These are phyloP conservation scores for Urechis unicinctus DNA, from an alignment of 2,888 invertebrate genomes.

Conservation along the genomic window DNA sequence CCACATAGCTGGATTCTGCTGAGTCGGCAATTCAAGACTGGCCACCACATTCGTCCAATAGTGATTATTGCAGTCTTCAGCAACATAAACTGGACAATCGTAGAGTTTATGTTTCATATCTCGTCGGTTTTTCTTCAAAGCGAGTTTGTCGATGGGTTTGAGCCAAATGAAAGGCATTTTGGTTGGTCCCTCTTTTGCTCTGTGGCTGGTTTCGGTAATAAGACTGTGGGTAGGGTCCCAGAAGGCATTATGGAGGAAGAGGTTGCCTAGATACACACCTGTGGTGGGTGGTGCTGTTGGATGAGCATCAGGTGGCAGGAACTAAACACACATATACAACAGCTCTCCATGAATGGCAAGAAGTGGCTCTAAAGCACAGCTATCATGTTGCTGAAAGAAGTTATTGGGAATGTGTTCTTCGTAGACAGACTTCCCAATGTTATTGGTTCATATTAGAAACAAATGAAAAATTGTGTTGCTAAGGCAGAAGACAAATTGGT, in stretches of 20 bases:
- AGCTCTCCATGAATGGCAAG: no score
- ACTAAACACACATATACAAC: no score
- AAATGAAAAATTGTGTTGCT: no score
- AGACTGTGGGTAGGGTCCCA: constrained; percentile 33
- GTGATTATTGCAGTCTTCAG: neutral
- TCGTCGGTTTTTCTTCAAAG: neutral
- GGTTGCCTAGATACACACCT: constrained; percentile 34
- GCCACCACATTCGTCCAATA: neutral
- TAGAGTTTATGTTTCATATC: neutral
- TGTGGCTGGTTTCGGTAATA: constrained; percentile 22
- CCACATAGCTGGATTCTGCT: neutral
- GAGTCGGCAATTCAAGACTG: neutral
- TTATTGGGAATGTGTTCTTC: no score
- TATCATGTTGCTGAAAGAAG: no score
- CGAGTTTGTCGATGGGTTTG: constrained; percentile 21
- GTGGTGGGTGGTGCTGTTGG: constrained; percentile 28
- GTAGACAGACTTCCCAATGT: no score
- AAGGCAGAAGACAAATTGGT: no score
- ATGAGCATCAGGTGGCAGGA: constrained; percentile 28
- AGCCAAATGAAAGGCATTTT: constrained; percentile 35
- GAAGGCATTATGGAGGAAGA: constrained; percentile 36
- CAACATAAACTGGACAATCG: neutral
- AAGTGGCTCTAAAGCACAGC: no score
- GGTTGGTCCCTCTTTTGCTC: constrained; percentile 18
- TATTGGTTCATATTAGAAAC: no score